Evolutionary conservation across 2,113 vertebrate species (phyloP), one percentile per base, ranked within the genome.

Genomic region (Arenaria interpres): DNA sequence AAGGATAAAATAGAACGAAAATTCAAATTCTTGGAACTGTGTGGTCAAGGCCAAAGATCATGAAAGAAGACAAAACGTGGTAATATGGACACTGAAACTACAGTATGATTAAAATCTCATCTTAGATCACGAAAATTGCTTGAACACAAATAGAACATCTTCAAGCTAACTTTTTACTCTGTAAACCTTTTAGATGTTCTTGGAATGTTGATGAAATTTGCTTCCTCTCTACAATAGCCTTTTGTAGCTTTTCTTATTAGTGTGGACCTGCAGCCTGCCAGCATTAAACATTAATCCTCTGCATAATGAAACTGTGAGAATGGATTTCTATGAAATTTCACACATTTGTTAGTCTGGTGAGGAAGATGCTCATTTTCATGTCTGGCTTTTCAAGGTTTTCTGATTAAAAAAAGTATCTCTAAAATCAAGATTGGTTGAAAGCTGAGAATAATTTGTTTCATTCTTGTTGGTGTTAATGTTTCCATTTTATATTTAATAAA

Each of bases 211-310:
- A 94, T 97, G 90, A 96, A 97, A 94, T 96, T 89, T 81, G 97
- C 66, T 91, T 93, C 78, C 87, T 84, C 63, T 88, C 60, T 89
- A 94, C 62, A 96, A 94, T 88, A 97, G 71, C 67, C 85, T 96
- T 97, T 96, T 96, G 89, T 95, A 88, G 62, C 89, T 96, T 96
- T 96, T 95, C 92, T 89, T 94, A 90, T 97, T 97, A 98, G 91
- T 85, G 96, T 93, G 71, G 90, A 62, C 92, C 51, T 90, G 78
- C 45, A 86, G 90, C 76, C 77, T 94, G 94, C 48, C 91, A 83
- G 85, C 89, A 96, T 96, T 97, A 96, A 97, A 97, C 91, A 96
- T 97, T 98, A 97, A 97, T 96, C 77, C 93, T 84, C 85, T 73
- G 46, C 63, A 93, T 97, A 95, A 97, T 96, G 94, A 97, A 98